These are phyloP conservation scores for Myotis davidii DNA, from an alignment of 2,113 vertebrate genomes.

Conservation along the genomic window DNA sequence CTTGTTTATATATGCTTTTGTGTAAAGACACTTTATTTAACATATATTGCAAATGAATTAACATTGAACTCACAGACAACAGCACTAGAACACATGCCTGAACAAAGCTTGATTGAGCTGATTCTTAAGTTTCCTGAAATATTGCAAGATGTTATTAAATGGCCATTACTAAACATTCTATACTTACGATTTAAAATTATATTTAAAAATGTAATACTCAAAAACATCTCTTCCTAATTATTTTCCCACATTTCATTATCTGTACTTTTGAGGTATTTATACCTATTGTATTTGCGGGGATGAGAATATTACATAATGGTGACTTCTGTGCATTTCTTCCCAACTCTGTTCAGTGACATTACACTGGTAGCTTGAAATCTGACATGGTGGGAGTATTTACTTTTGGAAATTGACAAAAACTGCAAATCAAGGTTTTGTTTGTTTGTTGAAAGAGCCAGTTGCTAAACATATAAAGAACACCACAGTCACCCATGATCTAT, in stretches of 20 bases:
- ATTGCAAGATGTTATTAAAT: background rate
- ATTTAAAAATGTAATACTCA: constrained; percentile 7
- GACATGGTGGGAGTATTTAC: background rate
- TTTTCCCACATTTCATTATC: background rate
- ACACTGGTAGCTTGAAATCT: background rate
- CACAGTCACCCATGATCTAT: background rate
- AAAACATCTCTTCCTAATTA: background rate
- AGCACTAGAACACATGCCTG: background rate
- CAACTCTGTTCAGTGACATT: background rate
- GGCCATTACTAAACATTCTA: background rate
- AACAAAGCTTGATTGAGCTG: background rate
- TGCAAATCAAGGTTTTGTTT: background rate
- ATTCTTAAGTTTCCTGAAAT: background rate
- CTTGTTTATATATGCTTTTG: background rate
- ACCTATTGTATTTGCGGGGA: background rate
- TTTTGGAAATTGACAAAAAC: background rate
- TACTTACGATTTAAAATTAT: background rate
- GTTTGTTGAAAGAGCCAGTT: background rate
- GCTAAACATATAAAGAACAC: background rate
- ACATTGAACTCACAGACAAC: background rate
- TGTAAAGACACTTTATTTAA: background rate
- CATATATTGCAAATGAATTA: background rate
- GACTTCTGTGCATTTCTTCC: background rate
- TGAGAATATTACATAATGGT: background rate
- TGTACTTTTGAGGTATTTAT: background rate